Evolutionary conservation across 1,140 invertebrate species (phyloP).

Genomic region (Chelonus insularis): DNA sequence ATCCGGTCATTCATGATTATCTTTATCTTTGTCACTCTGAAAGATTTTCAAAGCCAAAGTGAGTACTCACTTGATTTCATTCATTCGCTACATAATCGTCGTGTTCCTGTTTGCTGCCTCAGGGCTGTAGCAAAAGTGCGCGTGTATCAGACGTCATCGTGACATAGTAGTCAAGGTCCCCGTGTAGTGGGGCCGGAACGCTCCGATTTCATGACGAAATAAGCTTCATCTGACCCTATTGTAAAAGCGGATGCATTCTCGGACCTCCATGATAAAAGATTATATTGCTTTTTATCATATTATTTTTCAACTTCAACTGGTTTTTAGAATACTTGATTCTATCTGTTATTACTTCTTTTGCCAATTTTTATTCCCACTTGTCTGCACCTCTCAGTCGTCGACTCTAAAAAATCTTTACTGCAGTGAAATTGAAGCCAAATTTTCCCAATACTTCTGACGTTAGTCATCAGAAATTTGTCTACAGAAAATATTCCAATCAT

Average conservation of each 20-base stretch:
- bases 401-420: too few relatives aligned
- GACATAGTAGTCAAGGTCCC: slow-evolving; percentile 37
- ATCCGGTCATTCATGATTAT: slow-evolving; percentile 1
- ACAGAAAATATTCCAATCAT: too few relatives aligned
- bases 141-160: slow-evolving; percentile 20
- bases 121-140: slow-evolving; percentile 40
- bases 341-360: too few relatives aligned
- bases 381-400: too few relatives aligned
- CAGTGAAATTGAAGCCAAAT: too few relatives aligned
- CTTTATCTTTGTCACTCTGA: background rate
- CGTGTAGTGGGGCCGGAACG: slow-evolving; percentile 24
- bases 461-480: too few relatives aligned
- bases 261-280: background rate
- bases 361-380: too few relatives aligned
- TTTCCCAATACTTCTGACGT: too few relatives aligned
- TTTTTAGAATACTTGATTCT: too few relatives aligned
- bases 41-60: background rate
- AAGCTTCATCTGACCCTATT: slow-evolving; percentile 6
- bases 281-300: too few relatives aligned
- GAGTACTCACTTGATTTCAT: slow-evolving; percentile 47
- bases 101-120: slow-evolving; percentile 51
- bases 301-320: too few relatives aligned
- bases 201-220: slow-evolving; percentile 31
- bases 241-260: background rate
- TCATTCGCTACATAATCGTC: slow-evolving; percentile 52